These are phyloP conservation scores for Megatriorchis doriae DNA, from an alignment of 2,113 vertebrate genomes.

Conservation along the genomic window DNA sequence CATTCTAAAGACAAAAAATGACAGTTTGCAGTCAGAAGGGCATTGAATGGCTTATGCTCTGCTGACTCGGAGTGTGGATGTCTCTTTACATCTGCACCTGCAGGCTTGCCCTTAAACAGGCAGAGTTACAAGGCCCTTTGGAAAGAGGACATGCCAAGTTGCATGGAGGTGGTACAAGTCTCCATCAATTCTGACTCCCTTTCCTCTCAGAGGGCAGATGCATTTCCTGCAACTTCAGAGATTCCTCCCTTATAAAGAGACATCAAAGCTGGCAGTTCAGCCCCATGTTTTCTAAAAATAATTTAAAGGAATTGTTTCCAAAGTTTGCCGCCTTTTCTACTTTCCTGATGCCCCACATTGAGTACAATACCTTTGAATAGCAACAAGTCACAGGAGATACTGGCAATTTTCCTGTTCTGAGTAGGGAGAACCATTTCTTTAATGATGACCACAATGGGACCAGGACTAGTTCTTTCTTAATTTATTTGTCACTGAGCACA, in stretches of 20 bases:
- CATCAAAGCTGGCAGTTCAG: not conserved
- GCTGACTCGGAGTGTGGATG: not conserved
- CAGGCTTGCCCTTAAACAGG: not conserved
- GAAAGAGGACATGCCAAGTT: not conserved
- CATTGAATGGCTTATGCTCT: not conserved
- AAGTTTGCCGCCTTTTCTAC: not conserved
- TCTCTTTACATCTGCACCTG: not conserved
- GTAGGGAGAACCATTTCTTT: not conserved
- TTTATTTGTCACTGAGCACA: rapidly evolving
- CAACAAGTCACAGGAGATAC: not conserved
- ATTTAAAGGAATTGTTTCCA: not conserved
- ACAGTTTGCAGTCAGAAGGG: not conserved
- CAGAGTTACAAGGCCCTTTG: not conserved
- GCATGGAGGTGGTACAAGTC: not conserved
- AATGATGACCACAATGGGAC: not conserved
- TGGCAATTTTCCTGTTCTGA: not conserved
- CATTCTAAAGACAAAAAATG: not conserved
- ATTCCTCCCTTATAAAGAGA: not conserved
- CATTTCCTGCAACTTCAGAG: not conserved
- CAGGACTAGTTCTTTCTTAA: not conserved
- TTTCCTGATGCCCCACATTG: not conserved
- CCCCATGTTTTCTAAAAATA: not conserved
- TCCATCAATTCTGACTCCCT: not conserved
- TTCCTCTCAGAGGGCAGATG: not conserved
- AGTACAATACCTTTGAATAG: not conserved